These are phyloP conservation scores for Leptinotarsa juncta DNA, from an alignment of 2,888 invertebrate species.

Conservation along the genomic window DNA sequence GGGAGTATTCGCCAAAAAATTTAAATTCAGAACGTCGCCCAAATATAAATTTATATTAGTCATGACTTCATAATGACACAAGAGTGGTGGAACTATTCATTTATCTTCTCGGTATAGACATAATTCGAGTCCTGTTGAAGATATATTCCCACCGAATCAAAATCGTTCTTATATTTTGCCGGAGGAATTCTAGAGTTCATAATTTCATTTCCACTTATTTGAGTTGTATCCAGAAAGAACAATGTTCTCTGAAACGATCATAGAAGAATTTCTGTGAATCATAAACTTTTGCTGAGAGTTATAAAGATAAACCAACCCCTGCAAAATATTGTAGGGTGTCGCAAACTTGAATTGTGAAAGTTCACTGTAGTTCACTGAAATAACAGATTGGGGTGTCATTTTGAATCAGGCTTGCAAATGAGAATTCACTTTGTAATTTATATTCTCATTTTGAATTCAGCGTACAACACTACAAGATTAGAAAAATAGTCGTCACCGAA, in stretches of 20 bases:
- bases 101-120: no score
- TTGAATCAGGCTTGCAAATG: conserved; percentile 45
- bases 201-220: neutral
- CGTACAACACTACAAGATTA: conserved; percentile 34
- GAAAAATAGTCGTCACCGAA: conserved; percentile 37
- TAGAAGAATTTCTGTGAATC: neutral
- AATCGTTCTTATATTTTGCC: no score
- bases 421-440: conserved; percentile 49
- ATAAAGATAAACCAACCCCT: conserved; percentile 35
- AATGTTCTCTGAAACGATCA: neutral
- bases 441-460: conserved; percentile 47
- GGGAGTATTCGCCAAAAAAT: no score
- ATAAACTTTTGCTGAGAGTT: conserved; percentile 22
- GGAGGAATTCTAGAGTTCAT: neutral
- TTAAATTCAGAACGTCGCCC: no score
- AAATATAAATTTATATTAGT: no score
- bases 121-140: no score
- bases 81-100: no score
- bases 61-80: no score
- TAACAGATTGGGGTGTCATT: conserved; percentile 47
- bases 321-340: neutral
- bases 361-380: conserved; percentile 42
- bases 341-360: conserved; percentile 33
- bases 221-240: neutral
- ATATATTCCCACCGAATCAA: no score